Evolutionary conservation across 2,888 invertebrate genomes (phyloP), one percentile per base, ranked within the genome.

Genomic region (Epinotia ramella): DNA sequence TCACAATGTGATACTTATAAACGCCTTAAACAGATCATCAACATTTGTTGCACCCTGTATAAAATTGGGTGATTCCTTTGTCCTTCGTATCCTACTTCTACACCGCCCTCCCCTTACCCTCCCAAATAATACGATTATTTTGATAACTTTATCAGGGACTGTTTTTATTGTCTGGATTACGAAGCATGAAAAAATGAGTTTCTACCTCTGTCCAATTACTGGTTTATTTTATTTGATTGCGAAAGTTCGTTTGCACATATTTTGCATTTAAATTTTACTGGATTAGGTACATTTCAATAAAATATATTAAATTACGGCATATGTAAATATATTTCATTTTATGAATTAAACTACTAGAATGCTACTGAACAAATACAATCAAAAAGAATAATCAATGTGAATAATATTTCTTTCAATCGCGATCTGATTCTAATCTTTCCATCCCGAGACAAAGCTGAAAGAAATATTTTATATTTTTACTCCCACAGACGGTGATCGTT

Each of bases 401-500:
- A 20, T 49, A 66, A 53, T n/a, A 66, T 13, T 33, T 28, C 28
- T 53, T 9, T 1, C 16, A 66, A 28, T 28, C 33, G n/a, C 44
- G 20, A 6, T 65, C 24, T 24, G 46, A 24, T 49, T 65, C 3
- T 49, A 49, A 24, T 9, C 13, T 49, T 49, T 49, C 7, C 2
- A 20, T 16, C 24, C 13, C 46, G 44, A 24, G 24, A 18, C 24
- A 16, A 49, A 49, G 7, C 13, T 49, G 9, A 46, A 65, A 20
- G 44, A 13, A 20, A 5, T 12, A 64, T 64, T 64, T 46, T 65
- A 49, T 49, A 6, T 65, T 20, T 40, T 62, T 57, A 57, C 63
- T 70, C 56, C 87, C 85, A 24, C 89, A 95, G 95, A 84, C 91
- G 53, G 83, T 92, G 49, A 81, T 95, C 73, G 84, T 93, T 68